Evolutionary conservation across 2,113 vertebrate genomes (phyloP).

Genomic region (Eublepharis macularius): DNA sequence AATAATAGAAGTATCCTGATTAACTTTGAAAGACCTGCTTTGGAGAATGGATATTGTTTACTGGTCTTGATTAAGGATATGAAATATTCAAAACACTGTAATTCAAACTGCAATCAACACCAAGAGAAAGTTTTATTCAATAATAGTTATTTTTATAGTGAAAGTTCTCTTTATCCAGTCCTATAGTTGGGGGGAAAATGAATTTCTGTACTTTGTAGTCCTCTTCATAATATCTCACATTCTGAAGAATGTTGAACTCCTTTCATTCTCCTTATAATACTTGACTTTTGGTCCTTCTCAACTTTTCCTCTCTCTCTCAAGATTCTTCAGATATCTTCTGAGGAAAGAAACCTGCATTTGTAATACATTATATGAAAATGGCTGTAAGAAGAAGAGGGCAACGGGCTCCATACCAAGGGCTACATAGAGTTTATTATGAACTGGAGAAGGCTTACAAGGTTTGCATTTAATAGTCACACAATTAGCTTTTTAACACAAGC

Average conservation of each 20-base stretch:
- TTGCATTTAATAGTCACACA: too few species aligned
- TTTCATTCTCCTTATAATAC: slow-evolving; percentile 36
- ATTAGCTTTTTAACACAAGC: too few species aligned
- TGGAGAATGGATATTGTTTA: background rate
- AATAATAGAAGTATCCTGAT: background rate
- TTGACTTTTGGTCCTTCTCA: slow-evolving; percentile 49
- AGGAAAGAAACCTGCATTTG: slow-evolving; percentile 32
- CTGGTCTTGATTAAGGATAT: slow-evolving; percentile 5
- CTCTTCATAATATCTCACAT: slow-evolving; percentile 27
- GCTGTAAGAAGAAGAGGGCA: background rate
- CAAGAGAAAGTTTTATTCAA: background rate
- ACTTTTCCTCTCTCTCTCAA: slow-evolving; percentile 28
- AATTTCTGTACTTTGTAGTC: background rate
- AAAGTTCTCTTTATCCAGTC: background rate
- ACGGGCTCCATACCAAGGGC: background rate
- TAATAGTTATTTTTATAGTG: background rate
- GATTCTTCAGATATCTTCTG: slow-evolving; percentile 43
- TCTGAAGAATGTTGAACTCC: slow-evolving; percentile 38
- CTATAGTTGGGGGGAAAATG: background rate
- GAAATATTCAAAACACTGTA: background rate
- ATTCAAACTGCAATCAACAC: background rate
- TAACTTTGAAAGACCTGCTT: background rate
- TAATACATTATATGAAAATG: slow-evolving; percentile 1
- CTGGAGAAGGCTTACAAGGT: too few species aligned
- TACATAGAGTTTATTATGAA: background rate